Conservation (phyloP, 2,113 vertebrate genomes). For the Steatornis caripensis region DNA sequence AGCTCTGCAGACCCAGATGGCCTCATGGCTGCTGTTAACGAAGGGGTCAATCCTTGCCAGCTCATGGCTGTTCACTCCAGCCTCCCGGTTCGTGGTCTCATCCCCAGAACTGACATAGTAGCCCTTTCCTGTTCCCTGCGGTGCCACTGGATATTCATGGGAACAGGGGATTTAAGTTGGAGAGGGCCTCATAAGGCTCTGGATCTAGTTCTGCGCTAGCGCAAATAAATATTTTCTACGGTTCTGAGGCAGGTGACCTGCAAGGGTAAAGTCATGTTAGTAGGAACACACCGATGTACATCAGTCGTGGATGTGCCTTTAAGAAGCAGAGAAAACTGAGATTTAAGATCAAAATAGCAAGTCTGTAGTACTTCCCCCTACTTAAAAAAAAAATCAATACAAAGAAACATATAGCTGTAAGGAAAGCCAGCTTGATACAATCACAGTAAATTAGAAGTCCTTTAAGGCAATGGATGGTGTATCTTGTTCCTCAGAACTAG, state of each 20-base stretch:
- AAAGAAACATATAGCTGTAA: constrained; percentile 18
- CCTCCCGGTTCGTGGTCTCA: neutral
- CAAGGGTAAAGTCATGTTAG: neutral
- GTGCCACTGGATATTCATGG: neutral
- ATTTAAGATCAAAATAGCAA: constrained; percentile 3
- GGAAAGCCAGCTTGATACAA: constrained; percentile 5
- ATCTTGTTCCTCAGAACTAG: constrained; percentile 12
- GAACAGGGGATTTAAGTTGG: neutral
- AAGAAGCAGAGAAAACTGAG: neutral
- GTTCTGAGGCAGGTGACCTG: neutral
- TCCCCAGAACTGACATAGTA: neutral
- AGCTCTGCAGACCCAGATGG: neutral
- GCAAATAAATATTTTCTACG: neutral
- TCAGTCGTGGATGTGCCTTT: neutral
- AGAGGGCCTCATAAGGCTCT: neutral
- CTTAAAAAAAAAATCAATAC: constrained; percentile 36
- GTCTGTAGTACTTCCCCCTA: neutral
- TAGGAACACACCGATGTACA: neutral
- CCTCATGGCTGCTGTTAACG: neutral
- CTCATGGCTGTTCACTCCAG: neutral
- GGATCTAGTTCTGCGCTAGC: neutral
- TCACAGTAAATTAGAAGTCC: constrained; percentile 27
- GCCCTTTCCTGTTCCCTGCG: neutral
- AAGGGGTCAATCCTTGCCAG: neutral
- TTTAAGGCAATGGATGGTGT: neutral